A percentile compares a stretch with the other conserved stretches of the same genome.
phyloP scores from a whole-genome alignment of 2,797 vertebrate species.

The Peromyscus aztecus region DNA sequence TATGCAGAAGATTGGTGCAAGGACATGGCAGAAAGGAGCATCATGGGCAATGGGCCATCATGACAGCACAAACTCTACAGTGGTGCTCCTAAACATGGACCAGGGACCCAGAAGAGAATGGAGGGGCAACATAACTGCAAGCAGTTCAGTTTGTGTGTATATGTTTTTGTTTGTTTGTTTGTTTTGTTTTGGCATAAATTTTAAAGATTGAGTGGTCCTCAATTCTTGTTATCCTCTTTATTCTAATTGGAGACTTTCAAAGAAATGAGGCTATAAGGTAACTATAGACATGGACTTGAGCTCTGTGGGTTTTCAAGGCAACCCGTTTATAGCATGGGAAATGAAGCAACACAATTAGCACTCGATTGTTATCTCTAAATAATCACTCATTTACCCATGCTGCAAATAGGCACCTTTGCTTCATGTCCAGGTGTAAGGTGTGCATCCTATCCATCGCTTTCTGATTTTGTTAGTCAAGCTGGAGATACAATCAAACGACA shows the following conservation, averaged over 20 bases:
- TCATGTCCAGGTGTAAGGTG: neutral
- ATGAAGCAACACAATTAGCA: neutral
- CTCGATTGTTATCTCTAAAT: neutral
- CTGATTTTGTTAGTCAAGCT: neutral
- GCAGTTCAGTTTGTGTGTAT: neutral
- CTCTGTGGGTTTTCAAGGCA: neutral
- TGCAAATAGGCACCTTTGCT: neutral
- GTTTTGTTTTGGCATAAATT: neutral
- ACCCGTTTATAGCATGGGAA: neutral
- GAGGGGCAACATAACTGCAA: neutral
- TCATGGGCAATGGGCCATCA: rapidly evolving
- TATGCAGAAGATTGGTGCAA: neutral
- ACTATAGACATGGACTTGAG: neutral
- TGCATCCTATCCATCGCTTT: neutral
- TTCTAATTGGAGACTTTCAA: neutral
- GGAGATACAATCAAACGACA: neutral
- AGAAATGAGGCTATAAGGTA: neutral
- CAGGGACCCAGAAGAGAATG: neutral
- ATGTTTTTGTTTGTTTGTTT: too few species aligned
- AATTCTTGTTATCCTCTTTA: neutral
- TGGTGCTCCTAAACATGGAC: neutral
- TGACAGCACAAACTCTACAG: rapidly evolving
- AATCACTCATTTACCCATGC: neutral
- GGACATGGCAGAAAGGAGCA: neutral
- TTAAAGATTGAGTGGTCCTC: neutral